Evolutionary conservation across 1,140 invertebrate species (phyloP).

Genomic region (Dendroctonus valens): DNA sequence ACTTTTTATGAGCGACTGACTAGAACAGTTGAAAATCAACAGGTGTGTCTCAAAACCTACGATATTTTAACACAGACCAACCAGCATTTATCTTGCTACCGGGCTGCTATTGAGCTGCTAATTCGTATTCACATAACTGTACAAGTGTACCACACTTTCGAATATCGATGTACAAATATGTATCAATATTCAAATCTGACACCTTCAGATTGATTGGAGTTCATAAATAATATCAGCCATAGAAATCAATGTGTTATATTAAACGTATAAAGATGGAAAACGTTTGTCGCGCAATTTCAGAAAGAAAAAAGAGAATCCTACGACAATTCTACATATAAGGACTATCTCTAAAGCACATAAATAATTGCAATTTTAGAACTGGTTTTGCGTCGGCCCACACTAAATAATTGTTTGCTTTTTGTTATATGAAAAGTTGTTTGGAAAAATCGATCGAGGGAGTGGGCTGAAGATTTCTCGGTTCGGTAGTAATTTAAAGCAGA

Average conservation of each 20-base stretch:
- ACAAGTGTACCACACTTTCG: slow-evolving; percentile 21
- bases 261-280: slow-evolving; percentile 13
- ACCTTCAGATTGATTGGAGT: slow-evolving; percentile 27
- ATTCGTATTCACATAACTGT: slow-evolving; percentile 18
- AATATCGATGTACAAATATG: slow-evolving; percentile 17
- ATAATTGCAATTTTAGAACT: slow-evolving; percentile 37
- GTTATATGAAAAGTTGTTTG: slow-evolving; percentile 31
- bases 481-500: slow-evolving; percentile 27
- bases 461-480: slow-evolving; percentile 23
- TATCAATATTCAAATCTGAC: slow-evolving; percentile 28
- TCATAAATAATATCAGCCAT: slow-evolving; percentile 1
- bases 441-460: slow-evolving; percentile 28
- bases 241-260: not conserved
- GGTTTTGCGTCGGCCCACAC: slow-evolving; percentile 34
- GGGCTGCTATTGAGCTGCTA: slow-evolving; percentile 10
- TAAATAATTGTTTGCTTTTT: slow-evolving; percentile 35
- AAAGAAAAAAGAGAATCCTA: slow-evolving; percentile 33
- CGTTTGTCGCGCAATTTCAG: slow-evolving; percentile 19
- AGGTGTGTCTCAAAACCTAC: not conserved
- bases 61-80: not conserved
- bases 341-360: slow-evolving; percentile 33
- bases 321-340: slow-evolving; percentile 35
- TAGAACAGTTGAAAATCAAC: not conserved
- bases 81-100: slow-evolving; percentile 16
- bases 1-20: no score